Evolutionary conservation across 2,888 invertebrate genomes (phyloP).

Genomic region (Amaurobius ferox): DNA sequence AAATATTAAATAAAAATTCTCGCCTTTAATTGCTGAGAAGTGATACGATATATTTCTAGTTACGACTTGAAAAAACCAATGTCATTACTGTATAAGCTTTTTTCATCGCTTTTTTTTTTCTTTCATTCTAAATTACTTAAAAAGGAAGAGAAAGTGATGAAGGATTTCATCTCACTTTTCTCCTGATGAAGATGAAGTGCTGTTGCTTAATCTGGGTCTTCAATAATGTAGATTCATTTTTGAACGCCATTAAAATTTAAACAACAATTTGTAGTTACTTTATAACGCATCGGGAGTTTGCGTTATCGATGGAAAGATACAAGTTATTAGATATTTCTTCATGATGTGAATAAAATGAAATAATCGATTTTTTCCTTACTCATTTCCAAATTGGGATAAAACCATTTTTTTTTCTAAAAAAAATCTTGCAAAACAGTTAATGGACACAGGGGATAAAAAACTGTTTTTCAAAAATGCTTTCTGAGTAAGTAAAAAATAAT

Average conservation of each 20-base stretch:
- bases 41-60: conserved; percentile 33
- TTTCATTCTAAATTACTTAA: conserved; percentile 15
- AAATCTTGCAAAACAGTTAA: not conserved
- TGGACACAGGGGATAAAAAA: not conserved
- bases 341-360: conserved; percentile 4
- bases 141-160: conserved; percentile 7
- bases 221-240: conserved; percentile 29
- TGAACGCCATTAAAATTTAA: conserved; percentile 27
- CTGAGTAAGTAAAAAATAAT: not conserved
- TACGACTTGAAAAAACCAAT: conserved; percentile 30
- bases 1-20: conserved; percentile 24
- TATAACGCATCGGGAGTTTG: not conserved
- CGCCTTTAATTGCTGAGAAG: conserved; percentile 37
- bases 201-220: conserved; percentile 19
- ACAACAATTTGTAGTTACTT: not conserved
- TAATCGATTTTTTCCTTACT: conserved; percentile 1
- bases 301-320: not conserved
- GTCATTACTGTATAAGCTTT: conserved; percentile 31
- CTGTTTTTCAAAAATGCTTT: not conserved
- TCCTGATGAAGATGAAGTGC: conserved; percentile 31
- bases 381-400: not conserved
- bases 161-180: conserved; percentile 4
- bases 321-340: not conserved
- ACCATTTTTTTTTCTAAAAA: not conserved
- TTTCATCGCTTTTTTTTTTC: conserved; percentile 2